Evolutionary conservation across 2,113 vertebrate species (phyloP).

Genomic region (Macquaria ambigua): DNA sequence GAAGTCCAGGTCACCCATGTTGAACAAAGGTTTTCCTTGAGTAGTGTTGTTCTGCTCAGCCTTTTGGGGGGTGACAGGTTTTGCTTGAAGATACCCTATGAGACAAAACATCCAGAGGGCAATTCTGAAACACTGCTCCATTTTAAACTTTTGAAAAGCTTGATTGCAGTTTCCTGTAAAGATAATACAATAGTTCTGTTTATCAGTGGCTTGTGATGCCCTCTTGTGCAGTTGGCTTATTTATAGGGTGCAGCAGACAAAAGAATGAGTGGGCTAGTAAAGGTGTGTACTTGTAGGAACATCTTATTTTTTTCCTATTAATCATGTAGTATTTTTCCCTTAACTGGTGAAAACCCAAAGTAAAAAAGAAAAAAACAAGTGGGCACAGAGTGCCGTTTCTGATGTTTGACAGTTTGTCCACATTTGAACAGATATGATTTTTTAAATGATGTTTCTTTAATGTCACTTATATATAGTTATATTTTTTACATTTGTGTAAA

Average conservation of each 20-base stretch:
- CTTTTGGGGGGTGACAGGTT: rapidly evolving
- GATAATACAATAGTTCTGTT: not conserved
- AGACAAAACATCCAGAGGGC: slow-evolving; percentile 37
- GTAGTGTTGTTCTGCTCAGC: rapidly evolving
- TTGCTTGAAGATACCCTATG: slow-evolving; percentile 31
- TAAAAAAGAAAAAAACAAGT: slow-evolving; percentile 7
- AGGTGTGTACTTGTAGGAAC: slow-evolving; percentile 19
- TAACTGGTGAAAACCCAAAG: slow-evolving; percentile 54
- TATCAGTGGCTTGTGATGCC: slow-evolving; percentile 17
- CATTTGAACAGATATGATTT: not conserved
- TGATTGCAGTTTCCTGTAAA: not conserved
- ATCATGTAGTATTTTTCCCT: slow-evolving; percentile 52
- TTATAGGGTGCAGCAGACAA: slow-evolving; percentile 12
- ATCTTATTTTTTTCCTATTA: slow-evolving; percentile 55
- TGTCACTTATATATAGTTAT: not conserved
- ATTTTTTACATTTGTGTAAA: no score
- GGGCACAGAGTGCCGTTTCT: not conserved
- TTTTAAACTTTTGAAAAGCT: not conserved
- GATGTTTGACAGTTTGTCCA: not conserved
- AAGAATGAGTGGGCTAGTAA: slow-evolving; percentile 37
- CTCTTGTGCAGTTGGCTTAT: not conserved
- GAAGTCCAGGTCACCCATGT: rapidly evolving
- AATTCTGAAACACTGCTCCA: slow-evolving; percentile 40
- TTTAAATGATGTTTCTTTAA: not conserved
- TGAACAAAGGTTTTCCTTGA: not conserved